A percentile compares a stretch with the other conserved stretches of the same genome.
These are phyloP conservation scores for Drosophila fuyamai DNA, from an alignment of 1,140 invertebrate species.

Conservation along the genomic window DNA sequence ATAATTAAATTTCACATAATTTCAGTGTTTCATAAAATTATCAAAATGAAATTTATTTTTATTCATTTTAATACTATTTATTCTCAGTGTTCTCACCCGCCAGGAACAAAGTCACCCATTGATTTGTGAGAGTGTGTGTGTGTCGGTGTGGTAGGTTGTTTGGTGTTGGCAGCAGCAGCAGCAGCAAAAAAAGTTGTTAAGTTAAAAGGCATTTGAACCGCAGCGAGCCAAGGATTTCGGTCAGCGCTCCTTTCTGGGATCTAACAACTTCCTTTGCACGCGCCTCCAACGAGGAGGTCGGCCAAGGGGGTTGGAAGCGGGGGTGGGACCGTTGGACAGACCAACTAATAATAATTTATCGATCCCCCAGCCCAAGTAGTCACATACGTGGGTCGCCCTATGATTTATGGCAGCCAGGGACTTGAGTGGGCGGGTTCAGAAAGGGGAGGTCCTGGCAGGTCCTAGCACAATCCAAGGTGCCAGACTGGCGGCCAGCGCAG, in stretches of 20 bases:
- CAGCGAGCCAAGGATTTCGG: conserved; percentile 73
- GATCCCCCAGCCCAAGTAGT: conserved; percentile 81
- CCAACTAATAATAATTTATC: conserved; percentile 84
- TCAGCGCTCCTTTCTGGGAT: conserved; percentile 65
- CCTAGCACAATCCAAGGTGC: conserved; percentile 57
- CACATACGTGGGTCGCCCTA: conserved; percentile 76
- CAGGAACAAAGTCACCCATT: conserved; percentile 73
- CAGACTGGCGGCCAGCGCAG: conserved; percentile 66
- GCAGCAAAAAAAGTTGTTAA: conserved; percentile 77
- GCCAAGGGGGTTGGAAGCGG: neutral
- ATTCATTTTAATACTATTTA: neutral
- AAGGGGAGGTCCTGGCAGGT: conserved; percentile 21
- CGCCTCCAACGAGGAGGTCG: conserved; percentile 42
- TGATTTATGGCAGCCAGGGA: conserved; percentile 73
- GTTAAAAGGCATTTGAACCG: conserved; percentile 84
- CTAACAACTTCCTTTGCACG: conserved; percentile 77
- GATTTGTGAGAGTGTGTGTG: conserved; percentile 58
- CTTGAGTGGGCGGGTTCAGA: conserved; percentile 37
- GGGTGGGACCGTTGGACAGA: conserved; percentile 33
- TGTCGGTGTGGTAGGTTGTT: conserved; percentile 36
- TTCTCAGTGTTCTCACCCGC: conserved; percentile 21
- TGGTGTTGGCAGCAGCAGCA: conserved; percentile 72
- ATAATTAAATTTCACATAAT: too few species aligned
- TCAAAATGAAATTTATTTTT: too few species aligned
- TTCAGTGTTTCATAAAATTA: too few species aligned